Evolutionary conservation across 2,113 vertebrate genomes (phyloP).

Genomic region (Camelus dromedarius): DNA sequence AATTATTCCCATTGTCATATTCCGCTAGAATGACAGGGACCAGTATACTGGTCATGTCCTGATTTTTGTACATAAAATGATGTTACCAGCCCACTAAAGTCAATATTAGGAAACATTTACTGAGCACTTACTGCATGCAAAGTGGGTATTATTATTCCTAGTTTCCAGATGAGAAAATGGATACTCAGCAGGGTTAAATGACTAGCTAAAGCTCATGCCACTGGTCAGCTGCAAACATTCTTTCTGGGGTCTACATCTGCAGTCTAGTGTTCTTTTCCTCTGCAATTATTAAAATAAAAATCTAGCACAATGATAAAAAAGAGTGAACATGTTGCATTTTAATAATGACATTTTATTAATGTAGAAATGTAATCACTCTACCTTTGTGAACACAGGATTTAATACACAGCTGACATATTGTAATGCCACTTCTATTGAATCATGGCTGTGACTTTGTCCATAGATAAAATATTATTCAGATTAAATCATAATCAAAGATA

Average conservation of each 20-base stretch:
- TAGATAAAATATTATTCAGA: neutral
- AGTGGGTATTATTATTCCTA: neutral
- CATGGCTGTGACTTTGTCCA: neutral
- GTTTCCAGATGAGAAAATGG: neutral
- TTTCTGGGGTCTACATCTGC: neutral
- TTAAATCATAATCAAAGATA: conserved; percentile 5
- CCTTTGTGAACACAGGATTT: neutral
- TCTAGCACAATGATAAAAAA: neutral
- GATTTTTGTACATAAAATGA: neutral
- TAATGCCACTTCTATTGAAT: neutral
- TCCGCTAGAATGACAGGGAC: neutral
- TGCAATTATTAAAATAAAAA: conserved; percentile 36
- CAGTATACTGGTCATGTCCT: neutral
- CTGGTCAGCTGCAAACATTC: neutral
- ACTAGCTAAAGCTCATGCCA: neutral
- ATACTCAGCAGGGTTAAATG: neutral
- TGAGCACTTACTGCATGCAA: neutral
- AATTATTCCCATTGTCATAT: neutral
- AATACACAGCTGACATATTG: neutral
- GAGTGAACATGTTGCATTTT: neutral
- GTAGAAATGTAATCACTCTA: conserved; percentile 9
- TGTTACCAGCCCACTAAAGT: neutral
- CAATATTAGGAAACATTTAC: neutral
- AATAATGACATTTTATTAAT: neutral
- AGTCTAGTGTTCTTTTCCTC: neutral